These are phyloP conservation scores for Kryphioiulus occultus DNA, from an alignment of 2,888 invertebrate species.

Conservation along the genomic window DNA sequence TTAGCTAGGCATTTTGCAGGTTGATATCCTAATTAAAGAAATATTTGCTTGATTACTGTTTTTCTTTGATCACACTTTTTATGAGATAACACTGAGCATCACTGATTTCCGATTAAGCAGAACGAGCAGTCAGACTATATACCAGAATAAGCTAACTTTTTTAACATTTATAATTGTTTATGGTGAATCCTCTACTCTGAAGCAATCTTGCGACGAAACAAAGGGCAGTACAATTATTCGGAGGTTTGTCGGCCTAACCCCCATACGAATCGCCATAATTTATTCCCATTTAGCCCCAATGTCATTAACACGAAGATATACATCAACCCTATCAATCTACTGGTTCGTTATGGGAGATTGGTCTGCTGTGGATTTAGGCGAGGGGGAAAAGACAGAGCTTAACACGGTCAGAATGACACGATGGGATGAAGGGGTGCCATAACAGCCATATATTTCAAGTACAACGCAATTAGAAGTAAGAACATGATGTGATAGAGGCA, in stretches of 20 bases:
- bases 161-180: background rate
- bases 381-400: conserved; percentile 3
- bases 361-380: conserved; percentile 13
- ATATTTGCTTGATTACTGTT: too few species aligned
- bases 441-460: conserved; percentile 25
- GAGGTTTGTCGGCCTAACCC: background rate
- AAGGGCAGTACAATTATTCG: background rate
- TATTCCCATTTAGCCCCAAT: conserved; percentile 31
- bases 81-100: too few species aligned
- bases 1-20: too few species aligned
- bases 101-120: too few species aligned
- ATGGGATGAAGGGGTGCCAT: conserved; percentile 31
- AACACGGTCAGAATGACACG: background rate
- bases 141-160: background rate
- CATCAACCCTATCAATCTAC: conserved; percentile 35
- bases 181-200: background rate
- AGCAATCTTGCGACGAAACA: background rate
- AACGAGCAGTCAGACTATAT: background rate
- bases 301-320: conserved; percentile 25
- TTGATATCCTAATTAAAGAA: too few species aligned
- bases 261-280: background rate
- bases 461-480: conserved; percentile 20
- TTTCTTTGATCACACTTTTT: too few species aligned
- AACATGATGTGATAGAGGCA: background rate
- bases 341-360: conserved; percentile 20